Conservation (phyloP, 2,113 vertebrate species). For the Oreochromis spilurus region DNA sequence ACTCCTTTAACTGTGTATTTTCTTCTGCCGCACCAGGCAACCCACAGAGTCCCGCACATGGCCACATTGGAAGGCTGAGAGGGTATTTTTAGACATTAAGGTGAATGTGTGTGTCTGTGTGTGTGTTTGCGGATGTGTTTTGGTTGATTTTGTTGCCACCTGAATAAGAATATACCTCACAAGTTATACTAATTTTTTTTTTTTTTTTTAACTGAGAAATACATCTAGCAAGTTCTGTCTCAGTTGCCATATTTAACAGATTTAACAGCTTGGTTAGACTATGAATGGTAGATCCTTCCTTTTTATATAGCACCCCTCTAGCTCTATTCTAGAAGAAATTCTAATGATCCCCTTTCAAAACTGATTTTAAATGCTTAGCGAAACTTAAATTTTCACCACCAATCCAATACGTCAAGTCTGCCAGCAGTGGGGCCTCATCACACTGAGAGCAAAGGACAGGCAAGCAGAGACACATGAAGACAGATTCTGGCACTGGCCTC, state of each 20-base stretch:
- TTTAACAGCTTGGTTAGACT: not conserved
- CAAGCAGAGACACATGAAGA: conserved; percentile 10
- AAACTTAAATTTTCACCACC: conserved; percentile 22
- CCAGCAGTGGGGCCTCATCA: conserved; percentile 27
- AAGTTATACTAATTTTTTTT: not conserved
- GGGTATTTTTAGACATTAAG: conserved; percentile 28
- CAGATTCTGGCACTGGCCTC: conserved; percentile 24
- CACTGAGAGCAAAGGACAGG: conserved; percentile 23
- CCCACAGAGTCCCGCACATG: not conserved
- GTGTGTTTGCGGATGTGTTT: not conserved
- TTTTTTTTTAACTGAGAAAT: not conserved
- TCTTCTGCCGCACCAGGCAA: not conserved
- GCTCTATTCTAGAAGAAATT: conserved; percentile 1
- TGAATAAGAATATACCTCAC: not conserved
- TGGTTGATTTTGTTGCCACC: not conserved
- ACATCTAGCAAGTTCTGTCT: not conserved
- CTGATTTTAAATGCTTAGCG: not conserved
- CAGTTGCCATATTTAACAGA: not conserved
- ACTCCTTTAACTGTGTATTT: conserved; percentile 27
- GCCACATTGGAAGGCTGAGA: not conserved
- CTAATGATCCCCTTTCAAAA: conserved; percentile 1
- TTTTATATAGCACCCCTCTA: not conserved
- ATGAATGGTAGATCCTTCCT: not conserved
- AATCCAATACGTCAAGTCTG: conserved; percentile 12
- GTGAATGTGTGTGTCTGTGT: not conserved